phyloP scores from a whole-genome alignment of 2,113 vertebrate species.

The Eupsittula cactorum region DNA sequence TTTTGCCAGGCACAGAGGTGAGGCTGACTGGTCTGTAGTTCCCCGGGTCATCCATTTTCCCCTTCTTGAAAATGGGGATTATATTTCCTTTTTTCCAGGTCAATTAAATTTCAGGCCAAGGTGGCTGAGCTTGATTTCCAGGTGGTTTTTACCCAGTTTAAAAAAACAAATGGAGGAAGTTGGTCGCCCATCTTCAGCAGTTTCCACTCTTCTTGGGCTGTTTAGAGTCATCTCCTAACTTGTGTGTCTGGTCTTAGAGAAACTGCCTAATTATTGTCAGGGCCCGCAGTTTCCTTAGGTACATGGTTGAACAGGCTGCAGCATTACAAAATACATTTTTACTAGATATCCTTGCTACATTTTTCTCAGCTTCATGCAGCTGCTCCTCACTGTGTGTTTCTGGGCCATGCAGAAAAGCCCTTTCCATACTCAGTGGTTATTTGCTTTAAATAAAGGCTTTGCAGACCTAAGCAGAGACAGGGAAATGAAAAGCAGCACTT shows the following conservation, averaged over 20 bases:
- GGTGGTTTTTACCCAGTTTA: not conserved
- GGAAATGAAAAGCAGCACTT: not conserved
- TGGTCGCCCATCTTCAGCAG: not conserved
- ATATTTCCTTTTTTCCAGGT: not conserved
- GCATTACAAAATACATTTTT: not conserved
- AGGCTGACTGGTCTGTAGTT: too few species aligned
- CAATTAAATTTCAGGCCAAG: not conserved
- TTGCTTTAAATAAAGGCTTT: slow-evolving; percentile 12
- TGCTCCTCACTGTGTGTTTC: not conserved
- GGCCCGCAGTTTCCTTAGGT: not conserved
- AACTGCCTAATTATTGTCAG: not conserved
- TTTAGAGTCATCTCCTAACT: not conserved
- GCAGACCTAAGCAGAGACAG: not conserved
- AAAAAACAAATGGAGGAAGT: not conserved
- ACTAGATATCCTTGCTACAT: not conserved
- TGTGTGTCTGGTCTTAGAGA: not conserved
- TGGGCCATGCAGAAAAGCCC: not conserved
- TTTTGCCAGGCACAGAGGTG: too few species aligned
- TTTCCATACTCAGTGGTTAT: not conserved
- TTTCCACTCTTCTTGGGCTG: not conserved
- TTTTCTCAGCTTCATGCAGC: not conserved
- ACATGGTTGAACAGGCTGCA: not conserved
- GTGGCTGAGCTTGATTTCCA: not conserved
- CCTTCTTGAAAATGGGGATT: too few species aligned
- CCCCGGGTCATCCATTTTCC: too few species aligned